phyloP scores from a whole-genome alignment of 1,140 invertebrate genomes.

The Nylanderia fulva region DNA sequence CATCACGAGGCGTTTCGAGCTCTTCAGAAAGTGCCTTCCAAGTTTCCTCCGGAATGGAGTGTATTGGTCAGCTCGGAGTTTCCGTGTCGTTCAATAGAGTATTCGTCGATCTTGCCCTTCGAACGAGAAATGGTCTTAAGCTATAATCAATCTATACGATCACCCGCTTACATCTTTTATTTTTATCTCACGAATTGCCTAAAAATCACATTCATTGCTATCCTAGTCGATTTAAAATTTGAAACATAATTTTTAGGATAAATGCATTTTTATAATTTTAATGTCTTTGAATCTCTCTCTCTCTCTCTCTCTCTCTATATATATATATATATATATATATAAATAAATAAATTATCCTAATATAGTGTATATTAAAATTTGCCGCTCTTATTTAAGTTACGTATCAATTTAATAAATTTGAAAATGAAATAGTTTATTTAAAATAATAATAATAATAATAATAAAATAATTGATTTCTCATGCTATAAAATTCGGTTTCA shows the following conservation, averaged over 20 bases:
- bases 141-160: neutral
- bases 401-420: slow-evolving; percentile 4
- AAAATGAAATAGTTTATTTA: too few relatives aligned
- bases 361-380: neutral
- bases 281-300: neutral
- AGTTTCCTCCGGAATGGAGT: slow-evolving; percentile 18
- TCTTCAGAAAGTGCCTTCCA: slow-evolving; percentile 17
- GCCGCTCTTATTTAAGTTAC: neutral
- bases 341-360: neutral
- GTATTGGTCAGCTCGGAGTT: slow-evolving; percentile 38
- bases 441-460: too few relatives aligned
- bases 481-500: neutral
- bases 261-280: neutral
- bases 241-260: too few relatives aligned
- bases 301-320: too few relatives aligned
- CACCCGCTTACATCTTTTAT: slow-evolving; percentile 16
- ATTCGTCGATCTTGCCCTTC: slow-evolving; percentile 25
- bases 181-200: neutral
- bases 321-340: too few relatives aligned
- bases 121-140: slow-evolving; percentile 56
- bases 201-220: neutral
- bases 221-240: slow-evolving; percentile 11
- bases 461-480: too few relatives aligned
- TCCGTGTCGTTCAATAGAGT: slow-evolving; percentile 28
- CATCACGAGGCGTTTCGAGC: slow-evolving; percentile 12